Evolutionary conservation across 2,797 vertebrate genomes (phyloP).

Genomic region (Sebastes baramenuke): DNA sequence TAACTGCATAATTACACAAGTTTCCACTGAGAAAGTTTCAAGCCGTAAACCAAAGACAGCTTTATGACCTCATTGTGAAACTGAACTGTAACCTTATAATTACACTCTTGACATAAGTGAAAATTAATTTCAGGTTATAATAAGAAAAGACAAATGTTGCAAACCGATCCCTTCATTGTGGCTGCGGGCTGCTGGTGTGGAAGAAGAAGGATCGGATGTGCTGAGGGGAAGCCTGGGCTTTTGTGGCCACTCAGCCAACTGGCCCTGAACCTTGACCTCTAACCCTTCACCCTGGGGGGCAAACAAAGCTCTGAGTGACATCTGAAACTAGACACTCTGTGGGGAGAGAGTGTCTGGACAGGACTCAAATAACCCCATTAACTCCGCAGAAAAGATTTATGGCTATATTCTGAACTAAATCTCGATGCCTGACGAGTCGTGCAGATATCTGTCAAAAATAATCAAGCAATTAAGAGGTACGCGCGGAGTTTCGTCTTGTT

Average conservation of each 20-base stretch:
- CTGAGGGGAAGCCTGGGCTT: slow-evolving; percentile 77
- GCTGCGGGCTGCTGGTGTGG: slow-evolving; percentile 64
- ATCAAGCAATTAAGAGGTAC: slow-evolving; percentile 71
- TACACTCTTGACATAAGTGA: slow-evolving; percentile 41
- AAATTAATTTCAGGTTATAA: slow-evolving; percentile 60
- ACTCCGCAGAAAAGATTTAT: slow-evolving; percentile 79
- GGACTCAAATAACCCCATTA: slow-evolving; percentile 84
- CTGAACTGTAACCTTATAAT: slow-evolving; percentile 36
- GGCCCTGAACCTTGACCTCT: slow-evolving; percentile 84
- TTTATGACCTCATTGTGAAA: slow-evolving; percentile 50
- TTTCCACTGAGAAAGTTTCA: slow-evolving; percentile 51
- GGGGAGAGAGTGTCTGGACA: slow-evolving; percentile 81
- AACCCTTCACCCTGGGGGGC: slow-evolving; percentile 82
- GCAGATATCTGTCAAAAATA: slow-evolving; percentile 65
- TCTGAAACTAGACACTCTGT: slow-evolving; percentile 83
- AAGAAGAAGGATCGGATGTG: slow-evolving; percentile 77
- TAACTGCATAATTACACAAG: slow-evolving; percentile 36
- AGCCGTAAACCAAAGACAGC: slow-evolving; percentile 12
- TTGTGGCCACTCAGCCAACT: slow-evolving; percentile 83
- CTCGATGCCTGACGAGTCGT: slow-evolving; percentile 49
- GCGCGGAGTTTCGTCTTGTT: slow-evolving; percentile 60
- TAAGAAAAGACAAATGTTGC: slow-evolving; percentile 71
- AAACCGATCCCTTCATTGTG: slow-evolving; percentile 69
- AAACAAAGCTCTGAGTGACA: slow-evolving; percentile 86
- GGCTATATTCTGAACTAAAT: slow-evolving; percentile 63